phyloP scores from a whole-genome alignment of 30 jellyfish, hydroid and myxozoan species.

The Euphysa ruthae region DNA sequence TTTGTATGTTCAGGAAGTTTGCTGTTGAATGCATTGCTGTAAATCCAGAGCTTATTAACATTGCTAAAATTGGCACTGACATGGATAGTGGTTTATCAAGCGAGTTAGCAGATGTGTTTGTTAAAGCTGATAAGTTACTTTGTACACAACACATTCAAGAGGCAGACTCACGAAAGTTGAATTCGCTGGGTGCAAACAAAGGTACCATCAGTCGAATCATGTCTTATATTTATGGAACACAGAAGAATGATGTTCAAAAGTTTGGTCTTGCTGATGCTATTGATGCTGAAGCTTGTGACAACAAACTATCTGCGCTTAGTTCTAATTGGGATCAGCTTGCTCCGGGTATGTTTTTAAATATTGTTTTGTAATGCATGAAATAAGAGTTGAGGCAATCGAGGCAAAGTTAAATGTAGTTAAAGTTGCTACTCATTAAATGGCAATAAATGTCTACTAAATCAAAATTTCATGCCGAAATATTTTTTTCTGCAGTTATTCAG shows the following conservation, averaged over 20 bases:
- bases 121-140: background rate
- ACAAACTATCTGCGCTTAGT: background rate
- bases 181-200: slow-evolving; percentile 3
- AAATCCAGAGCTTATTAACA: background rate
- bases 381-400: too few species aligned
- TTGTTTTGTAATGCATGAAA: too few species aligned
- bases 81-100: background rate
- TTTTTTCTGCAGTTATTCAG: too few species aligned
- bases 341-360: too few species aligned
- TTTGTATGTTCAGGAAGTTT: slow-evolving; percentile 9
- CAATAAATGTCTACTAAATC: too few species aligned
- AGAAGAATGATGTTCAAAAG: background rate
- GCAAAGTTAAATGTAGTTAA: too few species aligned
- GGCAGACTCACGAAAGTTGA: slow-evolving; percentile 3
- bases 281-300: background rate
- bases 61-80: background rate
- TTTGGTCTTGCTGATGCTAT: slow-evolving; percentile 12
- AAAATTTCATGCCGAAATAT: too few species aligned
- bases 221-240: slow-evolving; percentile 9
- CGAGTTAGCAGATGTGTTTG: background rate
- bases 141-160: background rate
- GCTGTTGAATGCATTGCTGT: background rate
- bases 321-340: too few species aligned
- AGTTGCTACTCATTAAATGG: too few species aligned
- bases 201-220: background rate